Evolutionary conservation across 2,797 vertebrate species (phyloP).

Genomic region (Sebastes kiyomatsui): DNA sequence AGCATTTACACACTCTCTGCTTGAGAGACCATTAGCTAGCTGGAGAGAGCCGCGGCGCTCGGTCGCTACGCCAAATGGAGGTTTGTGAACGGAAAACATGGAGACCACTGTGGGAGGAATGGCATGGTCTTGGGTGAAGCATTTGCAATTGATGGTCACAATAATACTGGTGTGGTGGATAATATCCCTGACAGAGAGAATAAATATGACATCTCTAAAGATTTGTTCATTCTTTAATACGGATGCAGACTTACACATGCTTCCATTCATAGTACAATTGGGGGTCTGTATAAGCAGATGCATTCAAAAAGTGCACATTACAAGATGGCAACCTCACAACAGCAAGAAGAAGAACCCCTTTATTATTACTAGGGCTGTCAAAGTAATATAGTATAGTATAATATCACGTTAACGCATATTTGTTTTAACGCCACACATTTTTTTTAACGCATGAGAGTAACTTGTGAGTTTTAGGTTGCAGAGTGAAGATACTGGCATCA

Average conservation of each 20-base stretch:
- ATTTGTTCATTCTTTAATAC: too few relatives aligned
- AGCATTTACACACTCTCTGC: conserved; percentile 60
- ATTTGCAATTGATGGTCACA: neutral
- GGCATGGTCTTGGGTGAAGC: neutral
- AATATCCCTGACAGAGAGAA: neutral
- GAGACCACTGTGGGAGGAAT: conserved; percentile 10
- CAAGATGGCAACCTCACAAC: neutral
- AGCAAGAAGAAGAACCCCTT: neutral
- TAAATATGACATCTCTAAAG: neutral
- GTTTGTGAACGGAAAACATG: conserved; percentile 15
- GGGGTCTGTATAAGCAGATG: neutral
- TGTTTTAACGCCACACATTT: too few relatives aligned
- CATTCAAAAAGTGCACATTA: neutral
- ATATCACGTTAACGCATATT: too few relatives aligned
- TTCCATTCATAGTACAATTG: neutral
- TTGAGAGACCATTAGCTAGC: conserved; percentile 49
- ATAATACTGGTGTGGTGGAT: neutral
- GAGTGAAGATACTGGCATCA: too few relatives aligned
- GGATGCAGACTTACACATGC: neutral
- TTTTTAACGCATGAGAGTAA: too few relatives aligned
- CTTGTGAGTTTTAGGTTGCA: too few relatives aligned
- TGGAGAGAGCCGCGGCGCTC: conserved; percentile 1
- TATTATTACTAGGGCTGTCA: too few relatives aligned
- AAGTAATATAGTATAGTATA: too few relatives aligned
- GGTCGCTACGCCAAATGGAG: conserved; percentile 31